A percentile compares a stretch with the other conserved stretches of the same genome.
These are phyloP conservation scores for Chironomus tepperi DNA, from an alignment of 1,140 invertebrate species.

Conservation along the genomic window DNA sequence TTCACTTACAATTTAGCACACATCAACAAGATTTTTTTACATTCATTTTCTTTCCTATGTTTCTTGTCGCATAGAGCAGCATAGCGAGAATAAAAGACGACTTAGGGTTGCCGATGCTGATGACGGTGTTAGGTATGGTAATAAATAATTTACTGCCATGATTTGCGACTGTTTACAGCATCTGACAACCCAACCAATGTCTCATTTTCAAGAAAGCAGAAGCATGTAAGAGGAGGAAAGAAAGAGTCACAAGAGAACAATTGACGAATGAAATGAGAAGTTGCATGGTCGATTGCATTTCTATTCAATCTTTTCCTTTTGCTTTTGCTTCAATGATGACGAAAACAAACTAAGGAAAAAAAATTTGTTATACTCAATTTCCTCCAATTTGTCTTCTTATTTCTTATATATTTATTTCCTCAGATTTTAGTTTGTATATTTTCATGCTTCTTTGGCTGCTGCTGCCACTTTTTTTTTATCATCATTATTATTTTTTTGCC, in stretches of 20 bases:
- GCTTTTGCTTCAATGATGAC: not conserved
- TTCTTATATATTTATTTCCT: no score
- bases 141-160: conserved; percentile 9
- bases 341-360: not conserved
- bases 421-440: no score
- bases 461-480: no score
- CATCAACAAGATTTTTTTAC: not conserved
- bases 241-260: conserved; percentile 3
- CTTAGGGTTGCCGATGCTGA: not conserved
- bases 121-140: not conserved
- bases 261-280: conserved; percentile 3
- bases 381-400: not conserved
- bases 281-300: conserved; percentile 7
- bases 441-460: no score
- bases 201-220: not conserved
- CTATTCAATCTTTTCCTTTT: not conserved
- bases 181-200: not conserved
- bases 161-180: not conserved
- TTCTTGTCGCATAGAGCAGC: no score
- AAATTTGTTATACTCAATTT: not conserved
- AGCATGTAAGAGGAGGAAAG: not conserved
- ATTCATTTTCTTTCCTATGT: not conserved
- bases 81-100: no score
- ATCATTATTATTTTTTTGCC: not conserved
- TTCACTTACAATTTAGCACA: not conserved